Percentiles rank a stretch among this genome's conserved stretches.
Evolutionary conservation across 2,113 vertebrate species (phyloP).

Genomic region (Heterochromis multidens): DNA sequence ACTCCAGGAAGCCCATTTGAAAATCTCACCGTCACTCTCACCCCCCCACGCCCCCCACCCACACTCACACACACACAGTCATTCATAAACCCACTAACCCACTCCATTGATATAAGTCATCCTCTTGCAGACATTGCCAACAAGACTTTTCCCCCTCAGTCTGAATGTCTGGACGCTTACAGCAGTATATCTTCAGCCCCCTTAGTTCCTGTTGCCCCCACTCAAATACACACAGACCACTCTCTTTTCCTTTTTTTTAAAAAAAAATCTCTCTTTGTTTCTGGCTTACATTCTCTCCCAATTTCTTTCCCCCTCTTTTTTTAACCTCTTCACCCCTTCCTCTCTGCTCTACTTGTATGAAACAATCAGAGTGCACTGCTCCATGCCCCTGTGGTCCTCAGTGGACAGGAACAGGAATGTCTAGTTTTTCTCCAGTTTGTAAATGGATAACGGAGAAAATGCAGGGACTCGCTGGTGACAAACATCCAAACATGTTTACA

Average conservation of each 20-base stretch:
- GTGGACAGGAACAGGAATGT: slow-evolving; percentile 59
- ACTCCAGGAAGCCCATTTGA: not conserved
- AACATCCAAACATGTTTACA: not conserved
- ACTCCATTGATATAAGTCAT: slow-evolving; percentile 23
- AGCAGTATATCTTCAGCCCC: not conserved
- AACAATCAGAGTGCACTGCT: slow-evolving; percentile 35
- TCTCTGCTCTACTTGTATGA: slow-evolving; percentile 20
- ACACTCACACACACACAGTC: not conserved
- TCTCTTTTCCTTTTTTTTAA: not conserved
- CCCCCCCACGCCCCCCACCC: not conserved
- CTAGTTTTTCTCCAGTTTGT: not conserved
- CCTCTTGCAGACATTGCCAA: slow-evolving; percentile 27
- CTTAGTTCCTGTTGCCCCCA: not conserved
- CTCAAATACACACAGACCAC: not conserved
- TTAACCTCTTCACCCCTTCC: not conserved
- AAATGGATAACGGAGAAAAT: not conserved
- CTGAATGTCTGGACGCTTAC: slow-evolving; percentile 14
- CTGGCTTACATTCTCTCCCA: not conserved
- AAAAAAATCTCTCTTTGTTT: not conserved
- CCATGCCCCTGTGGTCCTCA: slow-evolving; percentile 20
- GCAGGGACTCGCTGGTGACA: not conserved
- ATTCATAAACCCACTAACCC: not conserved
- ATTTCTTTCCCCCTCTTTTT: not conserved
- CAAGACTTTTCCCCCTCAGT: slow-evolving; percentile 14
- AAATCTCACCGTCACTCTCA: not conserved